Conservation (phyloP, 1,140 invertebrate species). For the Campodea augens region DNA sequence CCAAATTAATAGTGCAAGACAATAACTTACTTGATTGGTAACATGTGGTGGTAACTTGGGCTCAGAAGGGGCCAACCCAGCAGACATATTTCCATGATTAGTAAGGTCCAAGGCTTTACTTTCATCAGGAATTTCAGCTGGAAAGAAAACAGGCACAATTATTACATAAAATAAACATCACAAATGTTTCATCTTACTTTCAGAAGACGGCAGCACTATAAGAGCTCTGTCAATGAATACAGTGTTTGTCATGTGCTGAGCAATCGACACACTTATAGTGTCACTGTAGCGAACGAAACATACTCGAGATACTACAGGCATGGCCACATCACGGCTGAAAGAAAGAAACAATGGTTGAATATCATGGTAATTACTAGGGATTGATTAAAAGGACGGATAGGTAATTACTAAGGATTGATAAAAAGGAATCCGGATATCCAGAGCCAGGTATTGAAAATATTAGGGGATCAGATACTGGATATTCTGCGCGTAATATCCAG, state of each 20-base stretch:
- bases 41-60: slow-evolving; percentile 75
- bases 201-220: slow-evolving; percentile 76
- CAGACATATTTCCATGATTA: slow-evolving; percentile 60
- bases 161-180: not conserved
- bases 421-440: too few species aligned
- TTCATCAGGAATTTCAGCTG: slow-evolving; percentile 86
- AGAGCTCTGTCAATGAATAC: slow-evolving; percentile 96
- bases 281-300: slow-evolving; percentile 95
- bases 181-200: slow-evolving; percentile 24
- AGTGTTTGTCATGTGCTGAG: slow-evolving; percentile 94
- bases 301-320: slow-evolving; percentile 73
- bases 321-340: slow-evolving; percentile 49
- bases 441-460: too few species aligned
- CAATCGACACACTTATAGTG: slow-evolving; percentile 60
- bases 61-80: slow-evolving; percentile 50
- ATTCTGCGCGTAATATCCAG: too few species aligned
- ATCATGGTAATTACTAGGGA: too few species aligned
- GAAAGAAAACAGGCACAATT: slow-evolving; percentile 9
- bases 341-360: slow-evolving; percentile 3
- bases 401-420: slow-evolving; percentile 1
- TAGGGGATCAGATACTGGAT: too few species aligned
- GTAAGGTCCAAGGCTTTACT: slow-evolving; percentile 76
- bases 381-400: slow-evolving; percentile 5
- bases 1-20: too few species aligned
- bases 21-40: slow-evolving; percentile 51